A percentile compares a stretch with the other conserved stretches of the same genome.
Evolutionary conservation across 2,113 vertebrate species (phyloP).

Genomic region (Cricetomys ansorgei): DNA sequence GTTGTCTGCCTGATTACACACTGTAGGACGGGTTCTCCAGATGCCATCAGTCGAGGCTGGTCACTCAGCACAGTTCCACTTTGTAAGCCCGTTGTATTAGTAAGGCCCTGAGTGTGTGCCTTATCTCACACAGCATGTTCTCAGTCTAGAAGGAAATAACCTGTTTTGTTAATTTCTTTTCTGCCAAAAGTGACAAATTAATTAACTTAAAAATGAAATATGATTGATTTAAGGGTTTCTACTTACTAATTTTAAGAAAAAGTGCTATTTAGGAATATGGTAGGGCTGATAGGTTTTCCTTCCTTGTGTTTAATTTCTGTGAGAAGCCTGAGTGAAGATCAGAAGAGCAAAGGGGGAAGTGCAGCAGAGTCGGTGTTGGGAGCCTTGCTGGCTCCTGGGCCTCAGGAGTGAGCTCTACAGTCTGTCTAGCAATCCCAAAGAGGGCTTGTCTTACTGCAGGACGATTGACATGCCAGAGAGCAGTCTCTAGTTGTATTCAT

Average conservation of each 20-base stretch:
- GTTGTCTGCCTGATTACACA: background rate
- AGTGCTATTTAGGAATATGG: background rate
- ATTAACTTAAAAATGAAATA: background rate
- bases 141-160: background rate
- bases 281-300: background rate
- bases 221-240: conserved; percentile 24
- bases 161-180: background rate
- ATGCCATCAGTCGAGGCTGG: background rate
- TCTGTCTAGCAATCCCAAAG: background rate
- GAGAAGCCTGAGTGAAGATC: background rate
- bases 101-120: background rate
- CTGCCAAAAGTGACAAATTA: background rate
- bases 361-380: background rate
- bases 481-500: background rate
- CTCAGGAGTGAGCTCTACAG: background rate
- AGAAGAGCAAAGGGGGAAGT: background rate
- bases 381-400: background rate
- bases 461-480: background rate
- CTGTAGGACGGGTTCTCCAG: background rate
- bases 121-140: background rate
- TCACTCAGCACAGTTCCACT: background rate
- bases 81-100: background rate
- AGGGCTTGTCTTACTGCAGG: background rate
- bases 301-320: background rate
- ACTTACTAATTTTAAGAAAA: background rate